A percentile compares a stretch with the other conserved stretches of the same genome.
These are phyloP conservation scores for Eilema caniola DNA, from an alignment of 2,888 invertebrate genomes.

Conservation along the genomic window DNA sequence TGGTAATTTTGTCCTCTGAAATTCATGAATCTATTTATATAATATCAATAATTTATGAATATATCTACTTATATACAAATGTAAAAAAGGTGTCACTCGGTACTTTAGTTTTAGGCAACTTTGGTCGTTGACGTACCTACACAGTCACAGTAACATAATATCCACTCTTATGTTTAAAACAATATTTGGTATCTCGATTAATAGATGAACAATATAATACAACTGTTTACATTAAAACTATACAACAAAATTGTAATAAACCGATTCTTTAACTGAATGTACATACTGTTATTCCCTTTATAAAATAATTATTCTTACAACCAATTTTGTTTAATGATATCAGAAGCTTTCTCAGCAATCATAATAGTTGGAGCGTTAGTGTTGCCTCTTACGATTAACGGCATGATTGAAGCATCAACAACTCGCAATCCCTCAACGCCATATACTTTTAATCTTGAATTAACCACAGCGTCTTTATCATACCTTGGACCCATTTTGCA, in stretches of 20 bases:
- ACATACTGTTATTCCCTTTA: too few relatives aligned
- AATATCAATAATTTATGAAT: too few relatives aligned
- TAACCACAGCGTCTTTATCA: constrained; percentile 89
- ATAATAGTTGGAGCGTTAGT: constrained; percentile 95
- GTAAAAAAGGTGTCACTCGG: background rate
- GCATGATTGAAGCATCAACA: constrained; percentile 90
- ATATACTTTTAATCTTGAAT: constrained; percentile 88
- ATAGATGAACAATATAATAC: constrained; percentile 25
- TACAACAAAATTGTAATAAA: background rate
- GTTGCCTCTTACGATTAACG: constrained; percentile 89
- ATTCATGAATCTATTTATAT: too few relatives aligned
- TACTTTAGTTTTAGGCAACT: too few relatives aligned
- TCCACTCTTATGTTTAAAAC: constrained; percentile 18
- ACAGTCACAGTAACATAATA: background rate
- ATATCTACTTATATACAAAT: too few relatives aligned
- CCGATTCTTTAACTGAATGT: background rate
- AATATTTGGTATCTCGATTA: constrained; percentile 38
- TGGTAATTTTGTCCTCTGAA: background rate
- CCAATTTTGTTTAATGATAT: constrained; percentile 90
- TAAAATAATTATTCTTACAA: constrained; percentile 25
- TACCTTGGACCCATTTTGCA: constrained; percentile 90
- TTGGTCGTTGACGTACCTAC: too few relatives aligned
- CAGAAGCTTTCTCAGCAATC: constrained; percentile 94
- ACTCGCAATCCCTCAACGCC: constrained; percentile 89
- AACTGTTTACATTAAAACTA: constrained; percentile 15